These are phyloP conservation scores for Pseudorhiza aurosa DNA, from an alignment of 30 jellyfish, hydroid and myxozoan genomes.

Conservation along the genomic window DNA sequence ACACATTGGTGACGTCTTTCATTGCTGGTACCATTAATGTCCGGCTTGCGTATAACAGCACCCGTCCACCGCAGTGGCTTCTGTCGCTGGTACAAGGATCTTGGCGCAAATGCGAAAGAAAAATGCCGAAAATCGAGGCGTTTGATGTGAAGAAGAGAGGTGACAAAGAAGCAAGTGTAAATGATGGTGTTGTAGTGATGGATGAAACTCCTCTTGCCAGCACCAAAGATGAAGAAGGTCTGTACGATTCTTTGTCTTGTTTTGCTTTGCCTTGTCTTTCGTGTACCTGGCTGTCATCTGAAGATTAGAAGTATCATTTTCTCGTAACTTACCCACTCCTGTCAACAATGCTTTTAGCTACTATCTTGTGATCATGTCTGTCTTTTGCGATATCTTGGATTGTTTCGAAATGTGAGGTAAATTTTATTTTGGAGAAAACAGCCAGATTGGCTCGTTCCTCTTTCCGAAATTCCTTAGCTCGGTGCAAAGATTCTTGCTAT, in stretches of 20 bases:
- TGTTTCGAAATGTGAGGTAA: no score
- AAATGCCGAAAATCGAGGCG: neutral
- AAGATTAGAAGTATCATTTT: no score
- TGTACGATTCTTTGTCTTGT: neutral
- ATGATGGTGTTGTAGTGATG: neutral
- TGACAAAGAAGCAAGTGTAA: neutral
- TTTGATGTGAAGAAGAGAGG: neutral
- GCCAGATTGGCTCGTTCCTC: no score
- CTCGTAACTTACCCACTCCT: no score
- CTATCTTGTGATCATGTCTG: no score
- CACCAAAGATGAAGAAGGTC: neutral
- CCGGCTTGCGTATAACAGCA: conserved; percentile 42
- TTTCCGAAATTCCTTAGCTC: no score
- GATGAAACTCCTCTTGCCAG: neutral
- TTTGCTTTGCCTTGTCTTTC: neutral
- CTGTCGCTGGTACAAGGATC: conserved; percentile 24
- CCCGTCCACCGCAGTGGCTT: conserved; percentile 63
- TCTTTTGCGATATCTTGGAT: no score
- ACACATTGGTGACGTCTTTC: conserved; percentile 53
- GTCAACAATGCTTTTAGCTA: no score
- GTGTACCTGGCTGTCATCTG: neutral
- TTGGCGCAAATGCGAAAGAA: neutral
- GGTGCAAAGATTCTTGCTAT: no score
- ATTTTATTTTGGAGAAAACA: no score
- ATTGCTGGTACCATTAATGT: conserved; percentile 48